Evolutionary conservation across 2,797 vertebrate genomes (phyloP).

Genomic region (Pangasius larnaudii): DNA sequence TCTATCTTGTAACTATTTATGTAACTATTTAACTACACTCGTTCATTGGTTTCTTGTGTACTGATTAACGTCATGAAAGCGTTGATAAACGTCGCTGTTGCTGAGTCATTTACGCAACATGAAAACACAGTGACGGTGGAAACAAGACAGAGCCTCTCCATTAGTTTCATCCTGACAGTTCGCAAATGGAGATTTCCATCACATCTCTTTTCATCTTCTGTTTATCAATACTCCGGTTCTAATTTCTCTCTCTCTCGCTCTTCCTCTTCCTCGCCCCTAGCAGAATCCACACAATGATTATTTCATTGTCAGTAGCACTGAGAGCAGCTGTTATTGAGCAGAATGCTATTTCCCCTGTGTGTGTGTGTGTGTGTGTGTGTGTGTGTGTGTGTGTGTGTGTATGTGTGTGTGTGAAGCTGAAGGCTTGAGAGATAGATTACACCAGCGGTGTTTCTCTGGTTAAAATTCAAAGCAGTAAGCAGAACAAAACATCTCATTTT

Average conservation of each 20-base stretch:
- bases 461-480: background rate
- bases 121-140: background rate
- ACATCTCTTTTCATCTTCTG: background rate
- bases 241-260: background rate
- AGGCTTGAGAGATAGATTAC: background rate
- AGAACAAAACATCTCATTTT: slow-evolving; percentile 32
- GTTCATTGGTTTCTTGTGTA: background rate
- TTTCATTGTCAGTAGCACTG: background rate
- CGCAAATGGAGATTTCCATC: background rate
- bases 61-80: background rate
- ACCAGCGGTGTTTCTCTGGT: background rate
- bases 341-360: background rate
- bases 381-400: background rate
- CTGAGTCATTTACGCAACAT: background rate
- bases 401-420: background rate
- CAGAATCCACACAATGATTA: background rate
- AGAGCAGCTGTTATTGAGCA: background rate
- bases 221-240: background rate
- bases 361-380: slow-evolving; percentile 4
- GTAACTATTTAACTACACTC: background rate
- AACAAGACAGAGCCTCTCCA: background rate
- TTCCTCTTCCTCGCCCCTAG: background rate
- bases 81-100: too few relatives aligned
- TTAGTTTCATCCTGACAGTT: background rate
- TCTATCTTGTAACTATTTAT: background rate